Evolutionary conservation across 2,113 vertebrate genomes (phyloP).

Genomic region (Bambusicola thoracicus): DNA sequence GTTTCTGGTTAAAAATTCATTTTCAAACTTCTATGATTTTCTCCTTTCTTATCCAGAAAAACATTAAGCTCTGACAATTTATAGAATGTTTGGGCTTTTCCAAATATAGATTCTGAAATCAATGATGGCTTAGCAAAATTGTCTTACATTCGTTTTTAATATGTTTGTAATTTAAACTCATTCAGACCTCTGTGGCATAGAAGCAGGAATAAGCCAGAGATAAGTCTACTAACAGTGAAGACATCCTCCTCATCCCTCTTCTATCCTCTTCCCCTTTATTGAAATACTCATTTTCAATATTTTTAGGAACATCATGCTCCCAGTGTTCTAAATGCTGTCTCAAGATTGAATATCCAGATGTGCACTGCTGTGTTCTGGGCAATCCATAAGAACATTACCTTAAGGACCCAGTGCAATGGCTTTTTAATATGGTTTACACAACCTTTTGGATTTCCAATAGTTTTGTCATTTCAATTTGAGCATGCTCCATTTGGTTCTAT

Average conservation of each 20-base stretch:
- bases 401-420: rapidly evolving
- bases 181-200: rapidly evolving
- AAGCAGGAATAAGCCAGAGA: background rate
- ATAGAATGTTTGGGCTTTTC: background rate
- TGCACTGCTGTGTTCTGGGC: rapidly evolving
- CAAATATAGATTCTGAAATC: background rate
- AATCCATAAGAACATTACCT: background rate
- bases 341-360: background rate
- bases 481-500: background rate
- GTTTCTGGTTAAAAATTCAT: background rate
- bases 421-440: background rate
- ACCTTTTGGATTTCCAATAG: background rate
- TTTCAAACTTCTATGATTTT: background rate
- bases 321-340: background rate
- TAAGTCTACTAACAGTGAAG: background rate
- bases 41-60: background rate
- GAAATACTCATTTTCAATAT: background rate
- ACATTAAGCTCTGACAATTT: background rate
- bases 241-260: background rate
- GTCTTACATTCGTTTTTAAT: background rate
- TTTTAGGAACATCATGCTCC: background rate
- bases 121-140: background rate
- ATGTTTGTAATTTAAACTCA: background rate
- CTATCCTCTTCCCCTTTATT: background rate
- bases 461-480: background rate